A percentile compares a stretch with the other conserved stretches of the same genome.
Evolutionary conservation across 2,113 vertebrate genomes (phyloP).

Genomic region (Spheniscus mendiculus): DNA sequence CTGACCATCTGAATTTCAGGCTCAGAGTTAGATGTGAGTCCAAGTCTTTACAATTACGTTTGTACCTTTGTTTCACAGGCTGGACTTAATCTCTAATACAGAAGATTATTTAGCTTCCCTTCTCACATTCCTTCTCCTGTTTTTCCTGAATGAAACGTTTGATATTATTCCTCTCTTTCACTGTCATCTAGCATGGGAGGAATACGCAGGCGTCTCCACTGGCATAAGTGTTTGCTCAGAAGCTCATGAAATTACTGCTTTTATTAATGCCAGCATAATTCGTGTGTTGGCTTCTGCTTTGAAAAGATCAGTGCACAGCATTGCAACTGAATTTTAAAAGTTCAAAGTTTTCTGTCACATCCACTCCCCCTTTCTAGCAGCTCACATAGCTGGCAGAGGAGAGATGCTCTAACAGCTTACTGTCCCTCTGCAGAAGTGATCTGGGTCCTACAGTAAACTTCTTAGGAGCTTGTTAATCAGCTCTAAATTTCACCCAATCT

Average conservation of each 20-base stretch:
- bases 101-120: background rate
- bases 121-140: background rate
- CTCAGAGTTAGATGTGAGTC: background rate
- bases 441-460: background rate
- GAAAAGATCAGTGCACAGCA: background rate
- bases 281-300: background rate
- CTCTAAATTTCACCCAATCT: background rate
- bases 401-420: background rate
- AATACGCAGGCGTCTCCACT: accelerated
- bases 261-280: background rate
- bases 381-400: background rate
- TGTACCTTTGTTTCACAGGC: background rate
- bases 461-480: background rate
- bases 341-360: background rate
- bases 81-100: background rate
- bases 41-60: background rate
- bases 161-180: background rate
- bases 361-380: background rate
- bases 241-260: background rate
- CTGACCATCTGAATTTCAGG: background rate
- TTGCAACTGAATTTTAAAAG: background rate
- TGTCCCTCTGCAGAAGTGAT: background rate
- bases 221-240: background rate
- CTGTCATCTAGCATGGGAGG: background rate
- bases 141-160: background rate